Base-by-base conservation (phyloP, 2,888 invertebrate species). In the Campoletis raptor region DNA sequence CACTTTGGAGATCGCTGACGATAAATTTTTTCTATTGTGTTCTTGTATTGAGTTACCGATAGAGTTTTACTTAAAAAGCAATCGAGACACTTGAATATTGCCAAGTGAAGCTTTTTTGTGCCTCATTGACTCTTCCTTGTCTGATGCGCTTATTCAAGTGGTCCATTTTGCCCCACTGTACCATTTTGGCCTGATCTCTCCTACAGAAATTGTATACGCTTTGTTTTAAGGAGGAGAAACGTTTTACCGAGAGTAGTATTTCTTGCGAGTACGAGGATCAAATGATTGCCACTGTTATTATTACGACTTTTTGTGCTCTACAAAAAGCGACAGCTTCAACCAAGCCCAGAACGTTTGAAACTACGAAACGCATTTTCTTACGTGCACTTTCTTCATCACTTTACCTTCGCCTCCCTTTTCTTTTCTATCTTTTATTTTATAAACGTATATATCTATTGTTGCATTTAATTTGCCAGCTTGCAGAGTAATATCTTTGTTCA, bases 251-350 rank as follows among this genome's bases (percentile, higher is more conserved):
- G 67, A 73, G 72, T 72, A 40, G 48, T 42, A 69, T 73, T 86
- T 86, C 85, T 86, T 86, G 74, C 70, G 36, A 40, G 67, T 45
- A n/a, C 42, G 45, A 72, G 76, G 85, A 86, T 86, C 80, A 86
- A 83, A 80, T 86, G 72, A 83, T 83, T 80, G 52, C 70, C 57
- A 61, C 54, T 69, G 83, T 80, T 80, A 83, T 83, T 86, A 83
- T 83, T 77, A 83, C 80, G 83, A 86, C 54, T 83, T 83, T 64
- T 86, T 72, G 80, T 45, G 76, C 66, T 66, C 2, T n/a, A 10
- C 45, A 48, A 37, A 69, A 76, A 57, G 52, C 45, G 48, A 42
- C 67, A 36, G 66, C 36, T n/a, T 37, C 54, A 61, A 61, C 40
- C 40, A 61, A 24, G 18, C 21, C 42, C 48, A 30, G 48, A 48